phyloP scores from a whole-genome alignment of 53 echinoderm and acorn worm species.

The Apostichopus leukothele region DNA sequence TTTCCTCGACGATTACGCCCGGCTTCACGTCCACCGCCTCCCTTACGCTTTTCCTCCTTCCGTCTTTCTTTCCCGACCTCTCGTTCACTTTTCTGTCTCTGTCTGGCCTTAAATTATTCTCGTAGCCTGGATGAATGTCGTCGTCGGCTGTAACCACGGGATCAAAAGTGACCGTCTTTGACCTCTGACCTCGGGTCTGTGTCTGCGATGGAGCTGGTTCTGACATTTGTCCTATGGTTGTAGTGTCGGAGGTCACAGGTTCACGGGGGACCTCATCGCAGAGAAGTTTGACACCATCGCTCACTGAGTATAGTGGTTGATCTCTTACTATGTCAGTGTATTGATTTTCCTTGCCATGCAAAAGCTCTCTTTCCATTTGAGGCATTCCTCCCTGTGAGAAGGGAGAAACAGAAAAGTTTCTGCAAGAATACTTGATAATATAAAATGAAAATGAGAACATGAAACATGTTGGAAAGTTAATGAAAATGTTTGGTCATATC shows the following conservation, averaged over 20 bases:
- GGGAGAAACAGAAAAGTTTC: too few species aligned
- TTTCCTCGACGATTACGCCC: conserved; percentile 53
- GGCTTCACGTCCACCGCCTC: conserved; percentile 57
- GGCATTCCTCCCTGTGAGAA: too few species aligned
- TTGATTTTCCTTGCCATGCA: too few species aligned
- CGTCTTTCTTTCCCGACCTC: background rate
- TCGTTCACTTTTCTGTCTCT: background rate
- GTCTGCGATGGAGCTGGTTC: background rate
- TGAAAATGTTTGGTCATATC: too few species aligned
- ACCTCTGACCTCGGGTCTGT: background rate
- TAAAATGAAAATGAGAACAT: too few species aligned
- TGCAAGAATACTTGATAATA: too few species aligned
- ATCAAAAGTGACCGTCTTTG: background rate
- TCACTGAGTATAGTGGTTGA: too few species aligned
- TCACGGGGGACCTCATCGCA: background rate
- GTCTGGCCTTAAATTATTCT: background rate
- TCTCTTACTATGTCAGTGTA: too few species aligned
- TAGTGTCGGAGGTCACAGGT: background rate
- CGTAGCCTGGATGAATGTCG: background rate
- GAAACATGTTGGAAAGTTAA: too few species aligned
- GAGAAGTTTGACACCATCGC: too few species aligned
- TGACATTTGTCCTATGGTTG: background rate
- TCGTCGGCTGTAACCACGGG: background rate
- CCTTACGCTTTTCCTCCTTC: background rate
- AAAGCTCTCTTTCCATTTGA: too few species aligned